Conservation (phyloP, 2,113 vertebrate genomes). For the Xerus inauris region DNA sequence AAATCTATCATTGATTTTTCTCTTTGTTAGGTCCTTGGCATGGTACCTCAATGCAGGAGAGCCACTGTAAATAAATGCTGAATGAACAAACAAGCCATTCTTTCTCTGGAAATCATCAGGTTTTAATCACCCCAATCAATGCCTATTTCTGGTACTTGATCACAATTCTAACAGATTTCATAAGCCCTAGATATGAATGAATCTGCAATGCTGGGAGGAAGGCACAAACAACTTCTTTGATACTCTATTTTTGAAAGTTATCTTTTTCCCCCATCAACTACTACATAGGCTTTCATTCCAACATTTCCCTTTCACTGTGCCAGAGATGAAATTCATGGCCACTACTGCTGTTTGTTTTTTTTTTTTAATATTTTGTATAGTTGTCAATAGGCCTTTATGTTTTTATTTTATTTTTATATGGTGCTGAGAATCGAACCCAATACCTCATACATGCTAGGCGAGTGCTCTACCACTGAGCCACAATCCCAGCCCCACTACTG, state of each 20-base stretch:
- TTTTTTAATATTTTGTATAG: no score
- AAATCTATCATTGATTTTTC: background rate
- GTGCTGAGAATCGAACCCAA: no score
- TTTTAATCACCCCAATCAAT: background rate
- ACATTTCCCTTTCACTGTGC: conserved; percentile 30
- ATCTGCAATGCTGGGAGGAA: background rate
- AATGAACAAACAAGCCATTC: background rate
- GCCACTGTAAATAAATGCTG: background rate
- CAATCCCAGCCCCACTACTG: no score
- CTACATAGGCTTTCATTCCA: background rate
- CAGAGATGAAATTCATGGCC: background rate
- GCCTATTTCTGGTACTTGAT: conserved; percentile 9
- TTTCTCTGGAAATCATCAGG: background rate
- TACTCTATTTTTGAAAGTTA: background rate
- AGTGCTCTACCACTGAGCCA: no score
- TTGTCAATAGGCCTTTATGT: no score
- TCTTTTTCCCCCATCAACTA: background rate
- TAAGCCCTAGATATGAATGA: background rate
- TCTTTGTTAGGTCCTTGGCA: background rate
- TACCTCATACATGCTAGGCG: no score
- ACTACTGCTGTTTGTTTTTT: background rate
- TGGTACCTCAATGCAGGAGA: background rate
- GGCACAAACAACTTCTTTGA: background rate
- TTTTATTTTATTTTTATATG: no score
- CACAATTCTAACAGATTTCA: background rate